Evolutionary conservation across 2,888 invertebrate species (phyloP).

Genomic region (Lacanobia oleracea): DNA sequence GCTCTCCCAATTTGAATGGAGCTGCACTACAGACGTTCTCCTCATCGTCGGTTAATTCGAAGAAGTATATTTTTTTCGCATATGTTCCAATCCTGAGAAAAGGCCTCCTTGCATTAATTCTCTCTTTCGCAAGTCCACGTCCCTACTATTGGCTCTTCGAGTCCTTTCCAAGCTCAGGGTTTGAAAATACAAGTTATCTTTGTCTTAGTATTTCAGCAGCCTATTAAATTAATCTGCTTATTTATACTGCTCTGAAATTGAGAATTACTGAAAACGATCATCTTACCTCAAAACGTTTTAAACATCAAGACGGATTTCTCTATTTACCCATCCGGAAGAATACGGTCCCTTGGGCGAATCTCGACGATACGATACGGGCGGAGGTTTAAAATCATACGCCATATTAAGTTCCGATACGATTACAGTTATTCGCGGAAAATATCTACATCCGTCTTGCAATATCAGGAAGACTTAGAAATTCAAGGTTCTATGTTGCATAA

Average conservation of each 20-base stretch:
- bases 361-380: neutral
- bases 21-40: neutral
- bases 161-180: neutral
- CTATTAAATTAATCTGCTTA: neutral
- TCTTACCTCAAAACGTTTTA: constrained; percentile 28
- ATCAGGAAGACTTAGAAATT: constrained; percentile 57
- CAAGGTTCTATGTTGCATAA: constrained; percentile 49
- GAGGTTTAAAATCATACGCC: constrained; percentile 44
- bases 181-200: neutral
- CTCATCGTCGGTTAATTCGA: neutral
- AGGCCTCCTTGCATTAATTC: neutral
- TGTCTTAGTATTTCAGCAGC: neutral
- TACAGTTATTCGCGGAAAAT: constrained; percentile 46
- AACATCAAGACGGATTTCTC: constrained; percentile 29
- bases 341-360: constrained; percentile 5
- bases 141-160: neutral
- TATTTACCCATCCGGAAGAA: constrained; percentile 26
- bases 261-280: constrained; percentile 22
- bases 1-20: neutral
- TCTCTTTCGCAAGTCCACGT: no score
- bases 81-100: neutral
- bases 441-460: constrained; percentile 27
- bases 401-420: constrained; percentile 42
- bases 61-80: neutral
- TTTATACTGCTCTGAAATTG: constrained; percentile 18